Conservation (phyloP, 2,797 vertebrate species). For the Falco berigora region DNA sequence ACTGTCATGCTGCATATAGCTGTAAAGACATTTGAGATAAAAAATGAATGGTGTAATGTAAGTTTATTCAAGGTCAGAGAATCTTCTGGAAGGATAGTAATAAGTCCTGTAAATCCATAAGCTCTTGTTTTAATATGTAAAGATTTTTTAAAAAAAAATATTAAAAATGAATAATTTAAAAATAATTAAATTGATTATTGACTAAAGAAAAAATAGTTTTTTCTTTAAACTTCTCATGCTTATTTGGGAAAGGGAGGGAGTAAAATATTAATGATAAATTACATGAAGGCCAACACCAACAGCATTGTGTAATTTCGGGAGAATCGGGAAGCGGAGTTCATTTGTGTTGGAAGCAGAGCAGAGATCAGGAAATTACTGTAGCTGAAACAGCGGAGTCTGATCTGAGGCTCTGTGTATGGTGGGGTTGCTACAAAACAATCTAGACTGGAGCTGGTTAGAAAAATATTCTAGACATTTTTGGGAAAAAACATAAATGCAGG, state of each 20-base stretch:
- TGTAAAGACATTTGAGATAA: background rate
- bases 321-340: background rate
- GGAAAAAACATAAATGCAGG: accelerated
- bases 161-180: background rate
- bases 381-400: background rate
- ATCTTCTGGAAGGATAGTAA: background rate
- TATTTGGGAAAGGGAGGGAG: background rate
- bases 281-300: background rate
- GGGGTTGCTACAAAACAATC: background rate
- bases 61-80: background rate
- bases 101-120: background rate
- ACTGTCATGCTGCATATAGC: background rate
- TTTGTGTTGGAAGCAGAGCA: background rate
- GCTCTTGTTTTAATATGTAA: background rate
- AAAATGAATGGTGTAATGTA: background rate
- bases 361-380: background rate
- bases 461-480: background rate
- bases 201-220: background rate
- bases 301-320: background rate
- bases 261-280: background rate
- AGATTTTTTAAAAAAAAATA: background rate
- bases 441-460: background rate
- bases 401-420: background rate
- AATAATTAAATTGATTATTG: background rate
- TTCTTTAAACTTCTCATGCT: background rate